Evolutionary conservation across 37 sponge, comb jelly and placozoan genomes (phyloP).

Genomic region (Amphimedon queenslandica): DNA sequence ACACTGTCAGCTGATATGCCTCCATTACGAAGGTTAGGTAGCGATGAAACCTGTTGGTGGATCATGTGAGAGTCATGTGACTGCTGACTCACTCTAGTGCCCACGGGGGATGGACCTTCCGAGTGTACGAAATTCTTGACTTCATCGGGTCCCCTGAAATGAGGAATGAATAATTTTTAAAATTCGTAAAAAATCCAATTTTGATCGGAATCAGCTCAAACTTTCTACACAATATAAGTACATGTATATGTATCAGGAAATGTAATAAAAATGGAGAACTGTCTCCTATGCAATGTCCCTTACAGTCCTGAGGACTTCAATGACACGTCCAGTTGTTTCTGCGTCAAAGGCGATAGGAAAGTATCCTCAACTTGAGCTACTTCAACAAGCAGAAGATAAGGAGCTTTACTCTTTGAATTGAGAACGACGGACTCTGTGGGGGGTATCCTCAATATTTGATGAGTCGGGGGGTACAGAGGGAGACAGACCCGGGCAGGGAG

Average conservation of each 20-base stretch:
- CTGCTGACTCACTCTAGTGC: conserved; percentile 2
- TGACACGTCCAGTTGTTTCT: conserved; percentile 59
- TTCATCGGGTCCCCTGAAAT: conserved; percentile 17
- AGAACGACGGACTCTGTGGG: conserved; percentile 85
- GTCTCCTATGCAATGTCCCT: conserved; percentile 7
- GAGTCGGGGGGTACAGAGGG: conserved; percentile 51
- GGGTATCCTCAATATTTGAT: conserved; percentile 87
- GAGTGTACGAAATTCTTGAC: conserved; percentile 48
- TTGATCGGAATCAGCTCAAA: no score
- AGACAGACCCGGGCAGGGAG: conserved; percentile 90
- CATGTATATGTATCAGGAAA: no score
- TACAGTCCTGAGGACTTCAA: conserved; percentile 43
- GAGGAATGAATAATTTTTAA: background rate
- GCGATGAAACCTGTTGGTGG: no score
- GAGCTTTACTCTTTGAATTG: conserved; percentile 94
- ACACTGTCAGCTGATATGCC: background rate
- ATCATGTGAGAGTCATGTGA: background rate
- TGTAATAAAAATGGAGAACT: no score
- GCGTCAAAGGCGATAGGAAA: conserved; percentile 71
- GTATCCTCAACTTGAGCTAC: conserved; percentile 72
- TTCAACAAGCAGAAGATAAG: conserved; percentile 84
- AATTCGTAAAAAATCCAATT: background rate
- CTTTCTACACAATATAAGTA: no score
- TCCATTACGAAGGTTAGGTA: background rate
- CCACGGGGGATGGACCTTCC: conserved; percentile 55